A percentile compares a stretch with the other conserved stretches of the same genome.
These are phyloP conservation scores for Anniella stebbinsi DNA, from an alignment of 2,797 vertebrate species.

Conservation along the genomic window DNA sequence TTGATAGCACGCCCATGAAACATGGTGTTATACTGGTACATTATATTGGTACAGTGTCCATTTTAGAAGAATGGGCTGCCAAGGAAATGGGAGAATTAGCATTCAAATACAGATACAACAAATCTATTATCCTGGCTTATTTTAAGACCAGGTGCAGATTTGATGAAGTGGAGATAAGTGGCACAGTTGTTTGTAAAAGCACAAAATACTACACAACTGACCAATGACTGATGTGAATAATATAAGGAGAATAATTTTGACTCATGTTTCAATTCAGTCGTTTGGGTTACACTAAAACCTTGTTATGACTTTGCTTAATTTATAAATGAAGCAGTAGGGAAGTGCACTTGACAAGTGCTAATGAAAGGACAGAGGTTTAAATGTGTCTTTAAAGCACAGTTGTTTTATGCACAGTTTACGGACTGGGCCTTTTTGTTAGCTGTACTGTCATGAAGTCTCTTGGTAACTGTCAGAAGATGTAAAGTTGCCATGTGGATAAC, in stretches of 20 bases:
- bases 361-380: not conserved
- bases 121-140: not conserved
- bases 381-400: not conserved
- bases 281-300: not conserved
- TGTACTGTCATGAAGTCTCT: not conserved
- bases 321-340: not conserved
- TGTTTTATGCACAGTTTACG: not conserved
- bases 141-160: not conserved
- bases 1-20: not conserved
- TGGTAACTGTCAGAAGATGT: not conserved
- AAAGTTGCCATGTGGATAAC: not conserved
- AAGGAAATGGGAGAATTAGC: not conserved
- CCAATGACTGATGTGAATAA: not conserved
- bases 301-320: fast-evolving
- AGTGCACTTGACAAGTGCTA: not conserved
- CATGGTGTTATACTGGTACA: not conserved
- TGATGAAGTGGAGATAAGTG: conserved; percentile 12
- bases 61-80: not conserved
- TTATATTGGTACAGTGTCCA: not conserved
- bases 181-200: not conserved
- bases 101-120: conserved; percentile 1
- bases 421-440: not conserved
- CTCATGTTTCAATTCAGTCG: conserved; percentile 36
- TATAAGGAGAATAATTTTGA: conserved; percentile 3
- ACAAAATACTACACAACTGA: not conserved